Conservation (phyloP, 1,140 invertebrate genomes). For the Drosophila subpulchrella region DNA sequence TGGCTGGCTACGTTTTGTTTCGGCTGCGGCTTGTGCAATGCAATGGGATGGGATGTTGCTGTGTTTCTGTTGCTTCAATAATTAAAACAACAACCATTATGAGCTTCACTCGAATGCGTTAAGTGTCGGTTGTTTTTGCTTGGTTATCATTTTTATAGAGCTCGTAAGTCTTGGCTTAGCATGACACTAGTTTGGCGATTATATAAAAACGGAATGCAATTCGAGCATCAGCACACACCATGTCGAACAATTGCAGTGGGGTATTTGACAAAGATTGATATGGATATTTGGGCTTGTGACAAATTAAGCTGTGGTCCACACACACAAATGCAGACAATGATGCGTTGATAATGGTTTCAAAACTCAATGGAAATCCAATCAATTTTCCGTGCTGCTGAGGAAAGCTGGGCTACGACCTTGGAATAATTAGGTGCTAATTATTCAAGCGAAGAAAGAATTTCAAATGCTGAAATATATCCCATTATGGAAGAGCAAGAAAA, state of each 20-base stretch:
- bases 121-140: conserved; percentile 40
- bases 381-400: conserved; percentile 36
- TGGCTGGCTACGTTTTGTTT: conserved; percentile 57
- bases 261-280: conserved; percentile 1
- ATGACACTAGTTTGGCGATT: conserved; percentile 66
- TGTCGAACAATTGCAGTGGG: conserved; percentile 7
- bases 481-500: conserved; percentile 4
- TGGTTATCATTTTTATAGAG: conserved; percentile 10
- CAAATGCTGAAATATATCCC: background rate
- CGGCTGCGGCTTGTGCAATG: conserved; percentile 61
- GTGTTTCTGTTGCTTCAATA: conserved; percentile 58
- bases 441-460: conserved; percentile 20
- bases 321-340: conserved; percentile 7
- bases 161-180: conserved; percentile 51
- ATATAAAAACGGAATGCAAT: conserved; percentile 54
- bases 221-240: conserved; percentile 25
- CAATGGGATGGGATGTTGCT: conserved; percentile 7
- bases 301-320: conserved; percentile 17
- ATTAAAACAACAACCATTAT: conserved; percentile 67
- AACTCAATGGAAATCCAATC: conserved; percentile 53
- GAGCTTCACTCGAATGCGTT: conserved; percentile 63
- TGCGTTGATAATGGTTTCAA: conserved; percentile 20
- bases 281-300: conserved; percentile 11
- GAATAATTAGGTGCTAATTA: conserved; percentile 47
- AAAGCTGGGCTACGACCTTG: conserved; percentile 43